Percentiles rank a stretch among this genome's conserved stretches.
Evolutionary conservation across 2,113 vertebrate species (phyloP).

Genomic region (Oryzias celebensis): DNA sequence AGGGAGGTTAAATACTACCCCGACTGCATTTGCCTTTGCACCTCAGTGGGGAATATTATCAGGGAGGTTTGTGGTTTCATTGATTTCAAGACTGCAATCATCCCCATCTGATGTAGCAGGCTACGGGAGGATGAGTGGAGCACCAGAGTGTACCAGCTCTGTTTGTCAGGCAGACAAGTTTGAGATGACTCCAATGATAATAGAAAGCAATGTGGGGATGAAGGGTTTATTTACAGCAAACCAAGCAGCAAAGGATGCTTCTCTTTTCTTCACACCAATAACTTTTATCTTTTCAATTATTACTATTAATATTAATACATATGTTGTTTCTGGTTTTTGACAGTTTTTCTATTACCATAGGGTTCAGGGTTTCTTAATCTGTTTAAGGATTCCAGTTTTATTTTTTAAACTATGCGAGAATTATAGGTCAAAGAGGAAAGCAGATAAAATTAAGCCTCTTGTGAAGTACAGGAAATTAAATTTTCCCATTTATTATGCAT

Average conservation of each 20-base stretch:
- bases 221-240: constrained; percentile 25
- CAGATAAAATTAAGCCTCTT: too few relatives aligned
- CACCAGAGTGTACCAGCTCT: constrained; percentile 32
- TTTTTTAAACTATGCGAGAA: too few relatives aligned
- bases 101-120: constrained; percentile 75
- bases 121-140: constrained; percentile 62
- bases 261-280: too few relatives aligned
- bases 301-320: too few relatives aligned
- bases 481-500: too few relatives aligned
- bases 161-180: constrained; percentile 49
- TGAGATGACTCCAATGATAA: constrained; percentile 39
- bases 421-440: too few relatives aligned
- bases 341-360: too few relatives aligned
- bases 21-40: constrained; percentile 51
- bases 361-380: too few relatives aligned
- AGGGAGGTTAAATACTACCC: constrained; percentile 46
- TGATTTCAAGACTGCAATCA: constrained; percentile 76
- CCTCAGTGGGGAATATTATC: constrained; percentile 73
- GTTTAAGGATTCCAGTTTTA: too few relatives aligned
- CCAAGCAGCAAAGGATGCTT: constrained; percentile 2
- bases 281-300: too few relatives aligned
- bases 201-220: constrained; percentile 7
- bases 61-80: constrained; percentile 77
- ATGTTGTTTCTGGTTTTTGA: too few relatives aligned
- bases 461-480: too few relatives aligned